Evolutionary conservation across 2,888 invertebrate species (phyloP).

Genomic region (Chelonus formosanus): DNA sequence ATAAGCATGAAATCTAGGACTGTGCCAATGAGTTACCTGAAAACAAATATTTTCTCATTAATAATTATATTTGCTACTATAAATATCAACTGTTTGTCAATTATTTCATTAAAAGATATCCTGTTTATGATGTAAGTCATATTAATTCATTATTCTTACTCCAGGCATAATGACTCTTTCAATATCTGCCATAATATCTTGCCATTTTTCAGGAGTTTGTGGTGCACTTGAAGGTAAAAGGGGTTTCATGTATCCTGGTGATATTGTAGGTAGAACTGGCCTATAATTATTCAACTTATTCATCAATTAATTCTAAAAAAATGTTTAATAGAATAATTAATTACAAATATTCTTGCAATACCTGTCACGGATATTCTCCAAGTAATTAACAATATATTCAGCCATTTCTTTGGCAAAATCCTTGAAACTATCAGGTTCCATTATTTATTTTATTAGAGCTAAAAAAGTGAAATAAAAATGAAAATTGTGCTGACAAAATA

Average conservation of each 20-base stretch:
- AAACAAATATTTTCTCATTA: conserved; percentile 17
- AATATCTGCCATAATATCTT: conserved; percentile 86
- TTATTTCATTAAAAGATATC: no score
- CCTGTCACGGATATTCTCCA: conserved; percentile 94
- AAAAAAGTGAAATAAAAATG: conserved; percentile 9
- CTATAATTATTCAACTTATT: conserved; percentile 24
- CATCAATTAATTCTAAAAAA: conserved; percentile 1
- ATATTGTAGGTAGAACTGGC: conserved; percentile 84
- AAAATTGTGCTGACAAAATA: neutral
- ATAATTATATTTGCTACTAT: no score
- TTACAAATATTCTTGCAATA: conserved; percentile 58
- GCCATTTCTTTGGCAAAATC: conserved; percentile 93
- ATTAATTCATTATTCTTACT: conserved; percentile 63
- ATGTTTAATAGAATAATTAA: conserved; percentile 18
- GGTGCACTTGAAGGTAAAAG: conserved; percentile 87
- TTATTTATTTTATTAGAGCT: conserved; percentile 54
- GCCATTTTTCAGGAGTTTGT: conserved; percentile 83
- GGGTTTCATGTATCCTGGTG: conserved; percentile 88
- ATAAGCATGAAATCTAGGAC: conserved; percentile 94
- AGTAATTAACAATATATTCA: conserved; percentile 91
- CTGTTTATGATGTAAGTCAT: neutral
- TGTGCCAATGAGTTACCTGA: conserved; percentile 93
- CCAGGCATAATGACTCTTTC: conserved; percentile 92
- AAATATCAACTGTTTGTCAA: no score
- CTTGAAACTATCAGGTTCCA: conserved; percentile 85